These are phyloP conservation scores for Delphinapterus leucas DNA, from an alignment of 2,113 vertebrate genomes.

Conservation along the genomic window DNA sequence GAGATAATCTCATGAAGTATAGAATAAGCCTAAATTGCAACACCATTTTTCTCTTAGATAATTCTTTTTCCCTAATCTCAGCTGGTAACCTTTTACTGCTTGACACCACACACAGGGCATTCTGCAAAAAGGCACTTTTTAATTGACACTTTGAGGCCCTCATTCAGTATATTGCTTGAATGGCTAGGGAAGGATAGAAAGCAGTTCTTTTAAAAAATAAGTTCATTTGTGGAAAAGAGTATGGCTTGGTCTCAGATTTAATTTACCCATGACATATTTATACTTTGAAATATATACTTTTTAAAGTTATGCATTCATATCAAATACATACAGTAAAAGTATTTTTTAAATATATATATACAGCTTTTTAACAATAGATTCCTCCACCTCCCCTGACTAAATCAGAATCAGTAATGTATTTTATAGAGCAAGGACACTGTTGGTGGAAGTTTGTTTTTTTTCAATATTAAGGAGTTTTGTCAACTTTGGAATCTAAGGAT, in stretches of 20 bases:
- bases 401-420: not conserved
- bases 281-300: slow-evolving; percentile 8
- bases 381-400: not conserved
- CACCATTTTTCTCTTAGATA: slow-evolving; percentile 54
- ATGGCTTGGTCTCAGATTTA: slow-evolving; percentile 30
- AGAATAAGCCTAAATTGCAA: slow-evolving; percentile 70
- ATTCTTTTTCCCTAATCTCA: slow-evolving; percentile 60
- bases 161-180: slow-evolving; percentile 49
- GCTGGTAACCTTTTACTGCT: slow-evolving; percentile 71
- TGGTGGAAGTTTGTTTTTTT: not conserved
- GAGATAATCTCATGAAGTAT: slow-evolving; percentile 76
- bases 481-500: not conserved
- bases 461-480: not conserved
- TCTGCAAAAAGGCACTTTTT: slow-evolving; percentile 50
- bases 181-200: slow-evolving; percentile 32
- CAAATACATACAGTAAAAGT: not conserved
- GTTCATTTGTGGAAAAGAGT: slow-evolving; percentile 36
- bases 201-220: slow-evolving; percentile 40
- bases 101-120: slow-evolving; percentile 52
- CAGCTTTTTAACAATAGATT: not conserved
- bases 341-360: not conserved
- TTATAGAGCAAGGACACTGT: not conserved
- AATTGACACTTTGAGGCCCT: slow-evolving; percentile 53
- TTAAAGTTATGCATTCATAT: not conserved
- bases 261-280: not conserved